phyloP scores from a whole-genome alignment of 2,113 vertebrate genomes.

The Cygnus buccinator region DNA sequence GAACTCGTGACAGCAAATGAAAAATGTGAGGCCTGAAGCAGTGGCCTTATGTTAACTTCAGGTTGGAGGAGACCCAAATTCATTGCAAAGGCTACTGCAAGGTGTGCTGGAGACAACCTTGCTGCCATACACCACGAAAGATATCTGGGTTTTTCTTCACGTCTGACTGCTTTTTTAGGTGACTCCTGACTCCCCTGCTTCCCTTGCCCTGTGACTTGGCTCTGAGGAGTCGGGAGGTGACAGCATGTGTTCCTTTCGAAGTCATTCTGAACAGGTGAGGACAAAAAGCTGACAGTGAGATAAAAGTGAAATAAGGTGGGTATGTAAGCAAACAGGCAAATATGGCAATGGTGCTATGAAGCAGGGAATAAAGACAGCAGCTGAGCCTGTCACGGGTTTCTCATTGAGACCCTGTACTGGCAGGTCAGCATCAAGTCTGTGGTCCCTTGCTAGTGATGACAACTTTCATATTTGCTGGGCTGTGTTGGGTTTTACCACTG shows the following conservation, averaged over 20 bases:
- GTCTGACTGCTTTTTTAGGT: not conserved
- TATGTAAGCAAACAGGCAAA: not conserved
- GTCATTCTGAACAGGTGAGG: not conserved
- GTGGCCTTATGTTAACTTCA: not conserved
- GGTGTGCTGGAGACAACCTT: not conserved
- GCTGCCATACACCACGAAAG: not conserved
- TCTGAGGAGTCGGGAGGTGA: not conserved
- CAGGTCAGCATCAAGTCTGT: not conserved
- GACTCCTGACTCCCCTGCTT: not conserved
- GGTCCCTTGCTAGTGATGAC: not conserved
- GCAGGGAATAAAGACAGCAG: not conserved
- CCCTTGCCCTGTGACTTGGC: not conserved
- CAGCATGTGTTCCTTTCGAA: not conserved
- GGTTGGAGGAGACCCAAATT: not conserved
- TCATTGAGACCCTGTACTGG: not conserved
- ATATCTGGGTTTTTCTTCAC: not conserved
- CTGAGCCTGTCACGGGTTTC: not conserved
- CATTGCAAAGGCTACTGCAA: rapidly evolving
- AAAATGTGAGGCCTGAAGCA: not conserved
- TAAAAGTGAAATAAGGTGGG: not conserved
- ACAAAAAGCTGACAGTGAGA: not conserved
- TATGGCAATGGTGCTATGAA: not conserved
- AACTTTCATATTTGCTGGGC: not conserved
- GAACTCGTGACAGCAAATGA: not conserved
- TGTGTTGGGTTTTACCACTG: rapidly evolving